Conservation (phyloP, 2,113 vertebrate species). For the Scytalopus superciliaris region DNA sequence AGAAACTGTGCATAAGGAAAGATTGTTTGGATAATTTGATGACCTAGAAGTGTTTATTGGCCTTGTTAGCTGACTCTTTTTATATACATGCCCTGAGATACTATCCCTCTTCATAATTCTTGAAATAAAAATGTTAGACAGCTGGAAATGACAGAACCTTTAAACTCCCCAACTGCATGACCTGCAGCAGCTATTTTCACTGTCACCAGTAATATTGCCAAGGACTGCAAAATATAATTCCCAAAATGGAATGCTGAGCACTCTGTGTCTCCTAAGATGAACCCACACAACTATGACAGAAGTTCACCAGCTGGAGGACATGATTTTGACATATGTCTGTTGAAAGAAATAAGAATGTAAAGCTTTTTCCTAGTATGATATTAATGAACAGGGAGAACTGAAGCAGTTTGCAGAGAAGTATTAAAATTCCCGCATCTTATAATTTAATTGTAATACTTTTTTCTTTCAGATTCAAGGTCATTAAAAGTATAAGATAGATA, state of each 20-base stretch:
- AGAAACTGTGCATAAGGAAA: not conserved
- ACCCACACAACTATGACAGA: not conserved
- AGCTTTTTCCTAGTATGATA: not conserved
- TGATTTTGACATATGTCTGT: not conserved
- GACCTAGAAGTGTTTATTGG: not conserved
- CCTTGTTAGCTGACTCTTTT: not conserved
- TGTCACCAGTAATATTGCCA: not conserved
- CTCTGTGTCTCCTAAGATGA: not conserved
- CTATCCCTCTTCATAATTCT: not conserved
- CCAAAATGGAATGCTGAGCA: not conserved
- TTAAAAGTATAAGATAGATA: not conserved
- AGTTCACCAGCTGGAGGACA: not conserved
- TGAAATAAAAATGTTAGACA: not conserved
- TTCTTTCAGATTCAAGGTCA: not conserved
- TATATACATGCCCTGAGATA: not conserved
- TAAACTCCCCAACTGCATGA: not conserved
- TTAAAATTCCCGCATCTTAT: not conserved
- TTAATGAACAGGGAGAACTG: not conserved
- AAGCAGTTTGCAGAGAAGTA: not conserved
- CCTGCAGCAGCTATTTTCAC: not conserved
- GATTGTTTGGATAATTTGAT: not conserved
- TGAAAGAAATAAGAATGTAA: not conserved
- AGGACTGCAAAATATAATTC: not conserved
- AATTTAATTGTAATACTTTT: not conserved
- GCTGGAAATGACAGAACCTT: not conserved